Percentiles rank a stretch among this genome's conserved stretches.
Evolutionary conservation across 2,113 vertebrate species (phyloP).

Genomic region (Castor canadensis): DNA sequence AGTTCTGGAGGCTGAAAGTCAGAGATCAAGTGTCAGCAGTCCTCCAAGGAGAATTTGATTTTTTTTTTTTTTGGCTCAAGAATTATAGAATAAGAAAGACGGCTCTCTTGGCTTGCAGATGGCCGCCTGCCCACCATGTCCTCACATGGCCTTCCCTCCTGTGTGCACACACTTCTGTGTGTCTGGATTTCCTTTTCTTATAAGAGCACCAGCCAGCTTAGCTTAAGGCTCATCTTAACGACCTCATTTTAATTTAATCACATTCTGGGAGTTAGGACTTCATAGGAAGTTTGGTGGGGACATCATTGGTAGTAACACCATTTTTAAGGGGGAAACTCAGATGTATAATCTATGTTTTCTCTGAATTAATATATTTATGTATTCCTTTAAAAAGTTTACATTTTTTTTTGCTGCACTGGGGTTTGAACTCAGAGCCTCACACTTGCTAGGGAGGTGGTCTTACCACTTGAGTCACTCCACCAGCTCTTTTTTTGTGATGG

Average conservation of each 20-base stretch:
- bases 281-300: neutral
- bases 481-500: too few relatives aligned
- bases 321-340: neutral
- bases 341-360: neutral
- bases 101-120: neutral
- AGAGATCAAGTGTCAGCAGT: neutral
- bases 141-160: neutral
- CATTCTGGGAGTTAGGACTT: too few relatives aligned
- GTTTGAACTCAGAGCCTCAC: too few relatives aligned
- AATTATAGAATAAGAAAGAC: neutral
- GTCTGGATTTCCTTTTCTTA: neutral
- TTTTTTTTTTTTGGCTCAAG: neutral
- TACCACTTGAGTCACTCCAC: too few relatives aligned
- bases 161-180: neutral
- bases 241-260: too few relatives aligned
- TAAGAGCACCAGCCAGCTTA: too few relatives aligned
- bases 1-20: neutral
- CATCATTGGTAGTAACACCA: too few relatives aligned
- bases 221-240: neutral
- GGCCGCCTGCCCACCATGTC: neutral
- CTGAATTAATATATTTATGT: neutral
- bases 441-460: too few relatives aligned
- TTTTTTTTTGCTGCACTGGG: too few relatives aligned
- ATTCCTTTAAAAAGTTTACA: neutral
- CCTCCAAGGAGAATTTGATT: neutral